Percentiles rank a stretch among this genome's conserved stretches.
phyloP scores from a whole-genome alignment of 2,888 invertebrate species.

The Dugesia japonica region DNA sequence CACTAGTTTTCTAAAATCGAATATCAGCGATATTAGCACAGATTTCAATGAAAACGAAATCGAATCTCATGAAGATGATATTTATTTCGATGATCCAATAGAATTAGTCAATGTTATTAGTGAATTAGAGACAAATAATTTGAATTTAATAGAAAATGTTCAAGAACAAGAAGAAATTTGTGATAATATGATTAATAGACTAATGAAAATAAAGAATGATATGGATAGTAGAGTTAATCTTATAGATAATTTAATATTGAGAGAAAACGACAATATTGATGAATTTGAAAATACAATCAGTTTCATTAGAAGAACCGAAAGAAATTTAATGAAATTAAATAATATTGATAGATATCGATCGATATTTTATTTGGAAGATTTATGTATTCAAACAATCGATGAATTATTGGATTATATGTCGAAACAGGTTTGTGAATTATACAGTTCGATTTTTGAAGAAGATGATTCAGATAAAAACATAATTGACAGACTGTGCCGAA shows the following conservation, averaged over 20 bases:
- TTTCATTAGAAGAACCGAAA: not conserved
- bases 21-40: not conserved
- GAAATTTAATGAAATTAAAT: not conserved
- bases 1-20: not conserved
- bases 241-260: not conserved
- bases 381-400: not conserved
- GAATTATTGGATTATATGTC: not conserved
- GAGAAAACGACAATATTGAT: not conserved
- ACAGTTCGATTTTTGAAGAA: not conserved
- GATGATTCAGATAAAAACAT: not conserved
- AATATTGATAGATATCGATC: not conserved
- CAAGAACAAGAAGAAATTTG: slow-evolving; percentile 1
- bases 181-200: not conserved
- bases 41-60: not conserved
- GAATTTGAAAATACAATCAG: not conserved
- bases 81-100: not conserved
- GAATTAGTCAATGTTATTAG: not conserved
- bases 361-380: not conserved
- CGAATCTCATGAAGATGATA: not conserved
- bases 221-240: not conserved
- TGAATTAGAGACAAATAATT: not conserved
- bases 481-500: not conserved
- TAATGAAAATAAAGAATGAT: not conserved
- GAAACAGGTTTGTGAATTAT: not conserved
- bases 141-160: not conserved